Evolutionary conservation across 2,888 invertebrate species (phyloP).

Genomic region (Melanchra persicariae): DNA sequence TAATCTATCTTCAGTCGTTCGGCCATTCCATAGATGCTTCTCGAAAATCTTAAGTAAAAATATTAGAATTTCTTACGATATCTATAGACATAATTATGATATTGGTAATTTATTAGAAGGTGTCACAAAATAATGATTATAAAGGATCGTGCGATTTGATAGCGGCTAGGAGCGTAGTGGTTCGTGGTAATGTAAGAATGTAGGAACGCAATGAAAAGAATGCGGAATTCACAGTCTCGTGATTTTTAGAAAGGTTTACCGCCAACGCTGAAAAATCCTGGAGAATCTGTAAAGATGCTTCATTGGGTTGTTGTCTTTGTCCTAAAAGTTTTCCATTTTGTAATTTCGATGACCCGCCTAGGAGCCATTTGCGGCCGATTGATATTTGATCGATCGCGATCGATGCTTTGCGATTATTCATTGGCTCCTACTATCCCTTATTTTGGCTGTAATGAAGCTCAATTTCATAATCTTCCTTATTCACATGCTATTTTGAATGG

Average conservation of each 20-base stretch:
- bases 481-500: conserved; percentile 65
- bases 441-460: conserved; percentile 67
- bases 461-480: conserved; percentile 66
- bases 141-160: conserved; percentile 71
- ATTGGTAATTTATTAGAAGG: conserved; percentile 57
- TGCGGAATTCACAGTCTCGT: conserved; percentile 46
- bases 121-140: conserved; percentile 54
- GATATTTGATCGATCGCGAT: conserved; percentile 32
- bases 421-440: conserved; percentile 59
- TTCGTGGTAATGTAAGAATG: conserved; percentile 66
- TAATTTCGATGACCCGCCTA: conserved; percentile 44
- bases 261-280: conserved; percentile 46
- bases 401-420: conserved; percentile 48
- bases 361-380: conserved; percentile 47
- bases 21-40: conserved; percentile 8
- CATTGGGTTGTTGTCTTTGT: conserved; percentile 45
- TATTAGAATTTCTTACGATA: conserved; percentile 38
- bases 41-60: conserved; percentile 27
- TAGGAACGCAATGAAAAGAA: conserved; percentile 61
- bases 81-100: conserved; percentile 49
- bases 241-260: conserved; percentile 46
- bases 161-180: conserved; percentile 73
- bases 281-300: conserved; percentile 27
- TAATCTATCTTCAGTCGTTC: neutral
- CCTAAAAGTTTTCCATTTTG: conserved; percentile 57